A percentile compares a stretch with the other conserved stretches of the same genome.
Evolutionary conservation across 2,797 vertebrate genomes (phyloP).

Genomic region (Lepilemur septentrionalis): DNA sequence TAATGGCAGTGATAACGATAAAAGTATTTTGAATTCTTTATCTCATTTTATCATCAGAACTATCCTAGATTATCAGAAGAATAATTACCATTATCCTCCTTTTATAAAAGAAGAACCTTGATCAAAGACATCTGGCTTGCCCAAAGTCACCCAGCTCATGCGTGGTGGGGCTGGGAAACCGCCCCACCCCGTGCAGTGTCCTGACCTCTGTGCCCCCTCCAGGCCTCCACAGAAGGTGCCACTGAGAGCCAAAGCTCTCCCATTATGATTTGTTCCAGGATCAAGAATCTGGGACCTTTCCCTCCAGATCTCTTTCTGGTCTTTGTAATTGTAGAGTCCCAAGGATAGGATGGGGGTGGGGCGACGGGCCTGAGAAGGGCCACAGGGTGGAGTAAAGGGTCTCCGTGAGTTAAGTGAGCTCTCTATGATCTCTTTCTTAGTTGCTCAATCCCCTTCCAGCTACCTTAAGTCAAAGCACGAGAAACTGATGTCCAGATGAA

Average conservation of each 20-base stretch:
- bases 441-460: neutral
- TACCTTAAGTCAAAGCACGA: neutral
- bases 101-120: neutral
- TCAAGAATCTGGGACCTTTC: neutral
- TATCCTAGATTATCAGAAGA: neutral
- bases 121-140: neutral
- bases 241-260: neutral
- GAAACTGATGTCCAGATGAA: neutral
- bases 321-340: neutral
- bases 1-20: neutral
- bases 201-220: neutral
- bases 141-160: neutral
- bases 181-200: rapidly evolving
- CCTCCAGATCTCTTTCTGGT: neutral
- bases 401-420: neutral
- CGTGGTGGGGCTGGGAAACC: neutral
- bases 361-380: neutral
- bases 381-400: neutral
- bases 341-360: neutral
- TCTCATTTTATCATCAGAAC: conserved; percentile 7
- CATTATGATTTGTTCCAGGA: neutral
- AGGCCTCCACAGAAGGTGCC: neutral
- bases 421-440: neutral
- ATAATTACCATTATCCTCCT: neutral
- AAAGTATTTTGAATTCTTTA: neutral